These are phyloP conservation scores for Isurus oxyrinchus DNA, from an alignment of 2,113 vertebrate species.

Conservation along the genomic window DNA sequence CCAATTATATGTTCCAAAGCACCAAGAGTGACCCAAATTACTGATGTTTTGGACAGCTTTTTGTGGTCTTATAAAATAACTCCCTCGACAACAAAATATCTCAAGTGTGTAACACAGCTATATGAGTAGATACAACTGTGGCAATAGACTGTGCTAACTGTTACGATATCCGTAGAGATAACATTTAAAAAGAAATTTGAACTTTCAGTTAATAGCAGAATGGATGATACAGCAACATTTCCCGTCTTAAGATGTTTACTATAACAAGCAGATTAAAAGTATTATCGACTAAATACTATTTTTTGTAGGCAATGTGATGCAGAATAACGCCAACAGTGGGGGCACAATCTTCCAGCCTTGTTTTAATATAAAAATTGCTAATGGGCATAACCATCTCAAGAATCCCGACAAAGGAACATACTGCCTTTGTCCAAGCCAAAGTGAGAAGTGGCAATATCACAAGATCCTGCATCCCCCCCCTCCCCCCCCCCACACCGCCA, in stretches of 20 bases:
- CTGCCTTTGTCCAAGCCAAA: too few species aligned
- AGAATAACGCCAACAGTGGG: too few species aligned
- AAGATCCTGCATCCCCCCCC: too few species aligned
- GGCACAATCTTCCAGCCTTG: not conserved
- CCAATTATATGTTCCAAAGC: not conserved
- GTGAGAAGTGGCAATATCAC: too few species aligned
- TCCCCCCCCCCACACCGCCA: too few species aligned
- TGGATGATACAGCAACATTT: not conserved
- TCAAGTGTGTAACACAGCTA: not conserved
- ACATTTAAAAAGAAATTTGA: not conserved
- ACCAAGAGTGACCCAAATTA: not conserved
- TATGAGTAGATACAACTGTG: not conserved
- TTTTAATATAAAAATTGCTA: not conserved
- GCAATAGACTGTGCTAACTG: not conserved
- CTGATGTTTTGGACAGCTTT: not conserved
- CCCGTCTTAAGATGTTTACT: not conserved
- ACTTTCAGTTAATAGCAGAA: not conserved
- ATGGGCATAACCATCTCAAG: too few species aligned
- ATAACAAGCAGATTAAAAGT: not conserved
- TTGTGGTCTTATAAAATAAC: not conserved
- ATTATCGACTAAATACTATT: not conserved
- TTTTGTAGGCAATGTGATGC: too few species aligned
- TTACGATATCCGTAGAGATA: not conserved
- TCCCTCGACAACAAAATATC: not conserved
- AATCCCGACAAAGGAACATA: too few species aligned